Evolutionary conservation across 1,140 invertebrate species (phyloP).

Genomic region (Saccostrea echinata): DNA sequence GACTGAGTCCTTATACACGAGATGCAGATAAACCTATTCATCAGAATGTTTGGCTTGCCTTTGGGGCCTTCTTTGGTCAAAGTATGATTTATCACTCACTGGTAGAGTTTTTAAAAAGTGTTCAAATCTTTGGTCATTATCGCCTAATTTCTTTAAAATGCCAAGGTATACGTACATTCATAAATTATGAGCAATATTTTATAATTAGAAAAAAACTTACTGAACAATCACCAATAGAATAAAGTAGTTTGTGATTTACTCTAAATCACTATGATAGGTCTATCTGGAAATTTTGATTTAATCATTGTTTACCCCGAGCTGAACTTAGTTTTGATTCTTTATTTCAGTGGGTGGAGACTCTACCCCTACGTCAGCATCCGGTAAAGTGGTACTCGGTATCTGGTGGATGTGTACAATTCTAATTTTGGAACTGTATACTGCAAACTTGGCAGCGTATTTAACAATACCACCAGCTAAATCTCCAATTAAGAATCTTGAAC

Average conservation of each 20-base stretch:
- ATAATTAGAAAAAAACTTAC: no score
- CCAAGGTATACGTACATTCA: no score
- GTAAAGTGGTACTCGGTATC: constrained; percentile 84
- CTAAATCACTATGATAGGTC: no score
- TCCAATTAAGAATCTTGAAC: constrained; percentile 86
- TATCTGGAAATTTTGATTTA: no score
- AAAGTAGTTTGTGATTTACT: no score
- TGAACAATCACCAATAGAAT: no score
- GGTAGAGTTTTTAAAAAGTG: no score
- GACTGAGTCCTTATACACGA: background rate
- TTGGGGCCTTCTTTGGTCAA: constrained; percentile 48
- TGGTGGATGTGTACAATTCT: constrained; percentile 99
- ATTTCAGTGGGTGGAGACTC: constrained; percentile 56
- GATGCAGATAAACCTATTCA: constrained; percentile 44
- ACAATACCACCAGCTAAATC: constrained; percentile 80
- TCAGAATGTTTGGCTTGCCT: constrained; percentile 53
- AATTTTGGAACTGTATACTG: constrained; percentile 97
- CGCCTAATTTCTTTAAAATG: no score
- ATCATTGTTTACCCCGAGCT: no score
- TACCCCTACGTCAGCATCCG: constrained; percentile 52
- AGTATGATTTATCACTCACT: constrained; percentile 35
- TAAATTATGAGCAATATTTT: no score
- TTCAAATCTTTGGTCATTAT: no score
- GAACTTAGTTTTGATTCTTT: no score
- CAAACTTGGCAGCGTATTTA: constrained; percentile 95